A percentile compares a stretch with the other conserved stretches of the same genome.
phyloP scores from a whole-genome alignment of 2,113 vertebrate species.

The Narcine bancroftii region DNA sequence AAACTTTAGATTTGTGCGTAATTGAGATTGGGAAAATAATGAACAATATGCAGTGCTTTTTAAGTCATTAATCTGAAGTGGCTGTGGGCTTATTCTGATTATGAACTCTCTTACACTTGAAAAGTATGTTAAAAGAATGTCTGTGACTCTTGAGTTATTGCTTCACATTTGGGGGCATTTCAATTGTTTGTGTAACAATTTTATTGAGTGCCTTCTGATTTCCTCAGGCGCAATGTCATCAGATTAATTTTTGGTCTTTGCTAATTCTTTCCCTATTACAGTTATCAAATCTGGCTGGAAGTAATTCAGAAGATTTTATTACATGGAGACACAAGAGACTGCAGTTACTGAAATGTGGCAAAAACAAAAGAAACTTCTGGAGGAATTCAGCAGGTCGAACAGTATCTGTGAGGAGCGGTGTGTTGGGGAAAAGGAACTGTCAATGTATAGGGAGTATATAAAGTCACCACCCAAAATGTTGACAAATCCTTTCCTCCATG shows the following conservation, averaged over 20 bases:
- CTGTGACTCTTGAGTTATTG: background rate
- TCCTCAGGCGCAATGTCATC: background rate
- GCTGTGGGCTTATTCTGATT: background rate
- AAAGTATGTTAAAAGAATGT: background rate
- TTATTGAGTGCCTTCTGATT: background rate
- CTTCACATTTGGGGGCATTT: background rate
- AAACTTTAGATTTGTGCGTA: conserved; percentile 1
- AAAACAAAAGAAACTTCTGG: too few relatives aligned
- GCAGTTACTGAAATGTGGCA: too few relatives aligned
- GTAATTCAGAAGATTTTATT: background rate
- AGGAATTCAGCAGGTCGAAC: too few relatives aligned
- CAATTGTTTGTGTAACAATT: background rate
- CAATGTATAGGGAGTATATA: too few relatives aligned
- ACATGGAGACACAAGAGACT: too few relatives aligned
- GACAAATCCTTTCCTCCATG: too few relatives aligned
- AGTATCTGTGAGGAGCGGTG: too few relatives aligned
- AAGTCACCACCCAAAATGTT: too few relatives aligned
- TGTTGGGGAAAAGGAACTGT: too few relatives aligned
- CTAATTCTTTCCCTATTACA: background rate
- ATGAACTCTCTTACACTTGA: background rate
- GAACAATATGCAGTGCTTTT: conserved; percentile 23
- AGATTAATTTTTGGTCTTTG: background rate
- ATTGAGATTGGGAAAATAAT: conserved; percentile 17
- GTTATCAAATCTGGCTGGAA: background rate
- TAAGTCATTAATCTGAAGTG: conserved; percentile 1